Conservation (phyloP, 2,888 invertebrate species). For the Dryocosmus kuriphilus region DNA sequence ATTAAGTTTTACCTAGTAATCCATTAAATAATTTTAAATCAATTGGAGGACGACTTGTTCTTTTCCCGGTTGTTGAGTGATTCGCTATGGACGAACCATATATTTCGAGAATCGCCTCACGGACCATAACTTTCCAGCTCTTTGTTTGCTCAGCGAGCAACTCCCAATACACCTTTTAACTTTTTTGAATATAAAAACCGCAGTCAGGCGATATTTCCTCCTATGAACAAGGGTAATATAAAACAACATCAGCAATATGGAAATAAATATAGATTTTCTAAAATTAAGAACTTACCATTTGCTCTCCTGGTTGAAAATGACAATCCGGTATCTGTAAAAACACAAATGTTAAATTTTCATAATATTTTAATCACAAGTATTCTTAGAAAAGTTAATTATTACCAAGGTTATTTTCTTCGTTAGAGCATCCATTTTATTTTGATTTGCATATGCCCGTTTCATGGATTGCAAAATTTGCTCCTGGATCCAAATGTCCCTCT, state of each 20-base stretch:
- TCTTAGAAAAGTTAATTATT: not conserved
- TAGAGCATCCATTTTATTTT: too few relatives aligned
- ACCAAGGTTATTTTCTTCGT: too few relatives aligned
- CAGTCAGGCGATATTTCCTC: not conserved
- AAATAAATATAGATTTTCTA: not conserved
- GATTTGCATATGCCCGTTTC: not conserved
- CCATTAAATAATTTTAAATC: constrained; percentile 80
- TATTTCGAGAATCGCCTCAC: not conserved
- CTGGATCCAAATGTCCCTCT: too few relatives aligned
- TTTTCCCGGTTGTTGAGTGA: not conserved
- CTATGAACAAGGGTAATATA: not conserved
- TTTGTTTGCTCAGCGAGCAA: not conserved
- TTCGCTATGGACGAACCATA: not conserved
- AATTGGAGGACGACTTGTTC: not conserved
- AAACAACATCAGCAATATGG: not conserved
- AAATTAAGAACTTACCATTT: not conserved
- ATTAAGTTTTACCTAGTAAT: constrained; percentile 88
- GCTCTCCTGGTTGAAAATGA: not conserved
- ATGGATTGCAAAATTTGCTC: too few relatives aligned
- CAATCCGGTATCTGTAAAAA: not conserved
- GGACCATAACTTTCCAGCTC: not conserved
- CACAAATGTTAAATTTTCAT: not conserved
- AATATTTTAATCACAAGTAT: not conserved
- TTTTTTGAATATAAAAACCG: not conserved
- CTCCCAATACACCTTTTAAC: not conserved